Evolutionary conservation across 2,113 vertebrate species (phyloP), one percentile per base, ranked within the genome.

Genomic region (Saguinus midas): DNA sequence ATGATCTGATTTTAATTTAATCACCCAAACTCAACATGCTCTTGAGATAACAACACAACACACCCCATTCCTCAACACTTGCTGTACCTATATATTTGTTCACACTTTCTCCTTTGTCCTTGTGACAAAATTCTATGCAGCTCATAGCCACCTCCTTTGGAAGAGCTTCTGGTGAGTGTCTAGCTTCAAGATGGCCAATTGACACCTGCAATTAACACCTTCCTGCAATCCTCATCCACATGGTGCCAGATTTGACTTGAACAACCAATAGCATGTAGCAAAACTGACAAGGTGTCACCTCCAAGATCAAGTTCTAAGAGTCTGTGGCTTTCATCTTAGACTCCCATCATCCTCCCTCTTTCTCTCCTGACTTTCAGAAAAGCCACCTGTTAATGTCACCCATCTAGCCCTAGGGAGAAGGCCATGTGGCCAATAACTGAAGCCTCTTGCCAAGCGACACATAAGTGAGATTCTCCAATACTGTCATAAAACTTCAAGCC

Each of bases 21-120:
- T 48, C 40, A 5, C 6, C 14, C 21, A 13, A n/a, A 21, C 61
- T 64, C 37, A 27, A 6, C 43, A 3, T 2, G 25, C 18, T 0
- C 50, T 13, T 43, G 27, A 91, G 72, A 45, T 11, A 9, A 27
- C 7, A 17, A 35, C 32, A 21, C 5, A 32, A 64, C 61, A 14
- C 61, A 29, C 27, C 11, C 18, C 27, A 5, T 40, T 8, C 6
- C 11, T 13, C 35, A 17, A 50, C 17, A 61, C 40, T 29, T 18
- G 4, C 4, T 2, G 16, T 4, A 16, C 0, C 0, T 18, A 4
- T 1, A 3, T 1, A 10, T 50, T 10, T 1, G 32, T 45, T 27
- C 25, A 3, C 20, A 3, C 14, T 17, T 13, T 25, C 4, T 27
- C 66, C 9, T 12, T 6, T 23, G 35, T 2, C 27, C 18, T 55